Evolutionary conservation across 1,140 invertebrate species (phyloP).

Genomic region (Heliothis virescens): DNA sequence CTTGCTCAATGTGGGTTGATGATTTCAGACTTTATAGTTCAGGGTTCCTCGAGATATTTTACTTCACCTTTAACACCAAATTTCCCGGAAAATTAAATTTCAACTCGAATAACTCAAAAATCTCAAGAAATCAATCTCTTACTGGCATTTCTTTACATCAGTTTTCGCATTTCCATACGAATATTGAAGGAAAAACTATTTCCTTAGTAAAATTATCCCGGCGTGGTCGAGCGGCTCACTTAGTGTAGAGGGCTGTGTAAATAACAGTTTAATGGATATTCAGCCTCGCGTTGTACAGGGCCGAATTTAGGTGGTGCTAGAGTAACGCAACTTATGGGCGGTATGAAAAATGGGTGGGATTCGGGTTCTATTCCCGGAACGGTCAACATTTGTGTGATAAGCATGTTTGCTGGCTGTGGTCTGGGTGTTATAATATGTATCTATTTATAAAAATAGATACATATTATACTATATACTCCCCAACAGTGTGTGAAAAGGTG

Average conservation of each 20-base stretch:
- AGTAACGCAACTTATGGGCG: slow-evolving; percentile 1
- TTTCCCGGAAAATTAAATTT: too few species aligned
- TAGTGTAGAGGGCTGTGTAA: slow-evolving; percentile 74
- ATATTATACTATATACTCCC: too few species aligned
- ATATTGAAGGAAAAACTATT: slow-evolving; percentile 63
- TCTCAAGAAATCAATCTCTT: slow-evolving; percentile 34
- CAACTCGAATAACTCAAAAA: neutral
- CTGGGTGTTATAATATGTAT: too few species aligned
- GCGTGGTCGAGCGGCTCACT: slow-evolving; percentile 67
- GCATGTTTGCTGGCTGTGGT: too few species aligned
- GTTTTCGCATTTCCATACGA: slow-evolving; percentile 44
- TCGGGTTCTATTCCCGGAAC: too few species aligned
- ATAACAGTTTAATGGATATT: slow-evolving; percentile 81
- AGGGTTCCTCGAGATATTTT: too few species aligned
- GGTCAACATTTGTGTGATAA: too few species aligned
- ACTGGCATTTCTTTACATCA: slow-evolving; percentile 1
- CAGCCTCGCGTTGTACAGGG: slow-evolving; percentile 63
- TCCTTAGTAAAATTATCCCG: slow-evolving; percentile 71
- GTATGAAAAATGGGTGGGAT: slow-evolving; percentile 24
- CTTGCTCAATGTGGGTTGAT: too few species aligned
- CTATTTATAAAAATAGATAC: too few species aligned
- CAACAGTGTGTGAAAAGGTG: too few species aligned
- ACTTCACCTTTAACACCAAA: too few species aligned
- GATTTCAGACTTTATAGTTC: too few species aligned
- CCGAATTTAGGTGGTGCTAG: slow-evolving; percentile 24